A percentile compares a stretch with the other conserved stretches of the same genome.
These are phyloP conservation scores for Toxostoma redivivum DNA, from an alignment of 2,113 vertebrate genomes.

Conservation along the genomic window DNA sequence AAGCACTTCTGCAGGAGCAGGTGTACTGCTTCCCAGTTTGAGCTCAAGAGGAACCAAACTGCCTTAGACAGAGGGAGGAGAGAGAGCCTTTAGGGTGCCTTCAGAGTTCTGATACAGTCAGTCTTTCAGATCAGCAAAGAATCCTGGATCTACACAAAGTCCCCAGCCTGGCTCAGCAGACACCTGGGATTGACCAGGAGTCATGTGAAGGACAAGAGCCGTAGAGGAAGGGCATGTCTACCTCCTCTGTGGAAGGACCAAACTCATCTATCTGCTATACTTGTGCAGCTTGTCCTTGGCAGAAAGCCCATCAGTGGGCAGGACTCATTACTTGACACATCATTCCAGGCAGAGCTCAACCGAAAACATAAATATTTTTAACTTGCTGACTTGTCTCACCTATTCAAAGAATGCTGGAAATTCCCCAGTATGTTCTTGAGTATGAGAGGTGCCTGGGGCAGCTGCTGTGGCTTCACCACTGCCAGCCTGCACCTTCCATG, in stretches of 20 bases:
- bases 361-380: not conserved
- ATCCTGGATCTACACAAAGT: not conserved
- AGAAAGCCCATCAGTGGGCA: not conserved
- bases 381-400: not conserved
- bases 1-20: not conserved
- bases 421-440: not conserved
- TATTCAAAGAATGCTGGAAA: not conserved
- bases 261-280: not conserved
- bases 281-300: not conserved
- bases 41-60: not conserved
- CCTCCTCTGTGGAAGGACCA: not conserved
- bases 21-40: accelerated
- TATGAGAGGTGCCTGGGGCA: not conserved
- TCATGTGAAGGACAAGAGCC: not conserved
- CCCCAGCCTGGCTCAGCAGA: not conserved
- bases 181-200: not conserved
- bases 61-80: not conserved
- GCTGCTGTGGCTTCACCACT: not conserved
- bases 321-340: not conserved
- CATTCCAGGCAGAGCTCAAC: not conserved
- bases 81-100: not conserved
- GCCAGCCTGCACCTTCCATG: not conserved
- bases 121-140: not conserved
- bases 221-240: not conserved
- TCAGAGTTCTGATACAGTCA: not conserved